A percentile compares a stretch with the other conserved stretches of the same genome.
These are phyloP conservation scores for Brachynemurus nebulosus DNA, from an alignment of 2,888 invertebrate genomes.

Conservation along the genomic window DNA sequence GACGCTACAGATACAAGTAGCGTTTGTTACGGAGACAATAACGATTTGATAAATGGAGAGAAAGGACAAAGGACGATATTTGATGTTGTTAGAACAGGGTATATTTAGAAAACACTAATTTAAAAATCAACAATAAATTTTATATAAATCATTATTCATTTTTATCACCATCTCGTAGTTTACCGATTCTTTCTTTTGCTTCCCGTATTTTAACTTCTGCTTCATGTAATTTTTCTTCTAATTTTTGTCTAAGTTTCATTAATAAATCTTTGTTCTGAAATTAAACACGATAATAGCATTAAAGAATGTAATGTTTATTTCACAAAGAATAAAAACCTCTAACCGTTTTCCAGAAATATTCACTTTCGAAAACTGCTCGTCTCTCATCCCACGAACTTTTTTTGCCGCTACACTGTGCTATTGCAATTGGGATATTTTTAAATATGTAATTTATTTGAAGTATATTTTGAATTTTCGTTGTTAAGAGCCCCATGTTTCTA, in stretches of 20 bases:
- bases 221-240: slow-evolving; percentile 5
- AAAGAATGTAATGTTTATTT: neutral
- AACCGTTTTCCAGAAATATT: slow-evolving; percentile 18
- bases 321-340: neutral
- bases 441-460: too few species aligned
- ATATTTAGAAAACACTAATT: slow-evolving; percentile 20
- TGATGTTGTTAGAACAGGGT: slow-evolving; percentile 77
- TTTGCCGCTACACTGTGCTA: neutral
- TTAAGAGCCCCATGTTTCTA: too few species aligned
- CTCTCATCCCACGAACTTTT: slow-evolving; percentile 13
- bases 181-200: neutral
- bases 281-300: neutral
- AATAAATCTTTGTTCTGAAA: slow-evolving; percentile 9
- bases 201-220: neutral
- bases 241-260: slow-evolving; percentile 8
- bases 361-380: slow-evolving; percentile 15
- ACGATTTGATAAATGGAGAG: slow-evolving; percentile 31
- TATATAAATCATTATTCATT: neutral
- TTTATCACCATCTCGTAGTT: slow-evolving; percentile 5
- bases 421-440: too few species aligned
- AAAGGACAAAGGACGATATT: slow-evolving; percentile 56
- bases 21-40: slow-evolving; percentile 29
- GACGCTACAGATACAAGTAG: slow-evolving; percentile 35
- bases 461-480: too few species aligned
- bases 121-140: neutral